Evolutionary conservation across 1,140 invertebrate species (phyloP), one percentile per base, ranked within the genome.

Genomic region (Drosophila micromelanica): DNA sequence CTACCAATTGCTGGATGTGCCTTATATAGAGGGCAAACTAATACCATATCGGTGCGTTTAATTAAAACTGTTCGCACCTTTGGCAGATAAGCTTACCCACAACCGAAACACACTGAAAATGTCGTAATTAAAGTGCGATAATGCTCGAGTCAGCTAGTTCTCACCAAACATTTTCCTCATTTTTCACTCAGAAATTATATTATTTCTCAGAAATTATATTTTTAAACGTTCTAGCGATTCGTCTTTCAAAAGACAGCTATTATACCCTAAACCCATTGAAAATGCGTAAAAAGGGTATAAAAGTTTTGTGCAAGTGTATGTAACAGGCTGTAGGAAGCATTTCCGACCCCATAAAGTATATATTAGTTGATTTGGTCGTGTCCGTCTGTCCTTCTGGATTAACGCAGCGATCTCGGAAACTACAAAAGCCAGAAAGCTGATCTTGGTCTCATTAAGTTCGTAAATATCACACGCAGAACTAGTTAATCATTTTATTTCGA

Each of bases 51-150:
- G 38, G 48, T 35, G 56, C 30, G 65, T 49, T 64, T 84, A 84
- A 84, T 84, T 84, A 84, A 76, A 76, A 80, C 74, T 74, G 65
- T 80, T 51, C 76, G 80, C 72, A 74, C 46, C 37, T 35, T 48
- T 20, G 52, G 52, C 76, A 73, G 80, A 84, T 84, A 84, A 84
- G 80, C 80, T 52, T 23, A 63, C 46, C 35, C 45, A 27, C 55
- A 32, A 54, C 23, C 30, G 15, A 13, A 62, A 67, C 48, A 74
- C 37, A 48, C 13, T 60, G 30, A 46, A 48, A 76, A 43, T 80
- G 57, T 54, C 48, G 46, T 71, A 84, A 85, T 85, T 84, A 85
- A 84, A 80, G 64, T 65, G 48, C 55, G 73, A 72, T 76, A 73
- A 80, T 49, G 37, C 38, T 49, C 2, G n/a, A 42, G 35, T 27